Conservation (phyloP, 2,113 vertebrate genomes). For the Artemisiospiza belli region DNA sequence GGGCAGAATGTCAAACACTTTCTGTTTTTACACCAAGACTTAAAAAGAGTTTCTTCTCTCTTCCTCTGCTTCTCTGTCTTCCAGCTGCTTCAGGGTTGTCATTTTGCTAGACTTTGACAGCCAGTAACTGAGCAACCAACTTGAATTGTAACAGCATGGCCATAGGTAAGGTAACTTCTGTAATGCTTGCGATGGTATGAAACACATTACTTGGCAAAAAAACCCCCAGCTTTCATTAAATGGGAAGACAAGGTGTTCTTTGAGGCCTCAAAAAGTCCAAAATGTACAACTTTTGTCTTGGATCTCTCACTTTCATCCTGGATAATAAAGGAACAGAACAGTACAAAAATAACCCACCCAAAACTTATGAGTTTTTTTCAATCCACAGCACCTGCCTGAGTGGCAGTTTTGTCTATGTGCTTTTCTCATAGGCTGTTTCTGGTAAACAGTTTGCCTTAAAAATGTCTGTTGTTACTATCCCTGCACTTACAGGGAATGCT, state of each 20-base stretch:
- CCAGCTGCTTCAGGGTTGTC: not conserved
- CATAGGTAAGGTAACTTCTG: not conserved
- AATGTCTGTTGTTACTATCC: not conserved
- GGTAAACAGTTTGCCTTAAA: constrained; percentile 19
- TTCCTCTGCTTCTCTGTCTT: not conserved
- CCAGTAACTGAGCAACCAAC: not conserved
- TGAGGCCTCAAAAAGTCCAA: not conserved
- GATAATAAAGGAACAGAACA: not conserved
- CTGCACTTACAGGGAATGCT: not conserved
- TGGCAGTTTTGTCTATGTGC: not conserved
- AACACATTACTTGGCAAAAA: not conserved
- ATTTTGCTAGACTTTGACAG: not conserved
- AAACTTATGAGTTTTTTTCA: not conserved
- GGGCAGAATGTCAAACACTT: not conserved
- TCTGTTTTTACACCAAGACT: not conserved
- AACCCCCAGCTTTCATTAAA: not conserved
- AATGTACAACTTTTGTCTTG: not conserved
- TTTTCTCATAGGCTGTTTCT: not conserved
- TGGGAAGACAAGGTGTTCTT: not conserved
- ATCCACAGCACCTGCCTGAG: not conserved
- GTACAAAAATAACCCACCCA: not conserved
- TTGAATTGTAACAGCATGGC: not conserved
- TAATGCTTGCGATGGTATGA: not conserved
- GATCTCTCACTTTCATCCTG: not conserved
- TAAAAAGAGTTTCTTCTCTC: not conserved